Evolutionary conservation across 2,797 vertebrate species (phyloP).

Genomic region (Bradypodion pumilum): DNA sequence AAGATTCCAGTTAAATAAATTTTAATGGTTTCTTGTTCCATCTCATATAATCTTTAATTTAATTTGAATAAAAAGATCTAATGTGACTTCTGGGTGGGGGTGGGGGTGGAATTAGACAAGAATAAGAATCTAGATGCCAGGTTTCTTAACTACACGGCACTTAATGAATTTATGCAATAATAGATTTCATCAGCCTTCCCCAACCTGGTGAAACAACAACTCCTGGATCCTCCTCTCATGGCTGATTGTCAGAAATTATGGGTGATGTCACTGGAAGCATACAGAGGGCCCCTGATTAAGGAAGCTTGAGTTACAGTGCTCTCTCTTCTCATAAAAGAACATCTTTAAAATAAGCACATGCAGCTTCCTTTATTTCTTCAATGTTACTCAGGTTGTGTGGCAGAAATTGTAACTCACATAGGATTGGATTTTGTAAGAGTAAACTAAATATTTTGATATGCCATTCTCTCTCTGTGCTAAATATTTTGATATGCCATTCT

Average conservation of each 20-base stretch:
- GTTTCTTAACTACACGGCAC: neutral
- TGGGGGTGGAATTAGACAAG: neutral
- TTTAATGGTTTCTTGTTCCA: neutral
- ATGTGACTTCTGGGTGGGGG: neutral
- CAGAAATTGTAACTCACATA: neutral
- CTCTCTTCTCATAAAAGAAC: neutral
- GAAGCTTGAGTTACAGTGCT: neutral
- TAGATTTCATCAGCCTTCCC: neutral
- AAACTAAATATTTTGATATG: neutral
- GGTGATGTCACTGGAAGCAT: neutral
- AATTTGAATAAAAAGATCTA: neutral
- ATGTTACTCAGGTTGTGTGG: neutral
- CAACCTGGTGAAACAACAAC: neutral
- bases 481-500: neutral
- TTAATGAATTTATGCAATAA: neutral
- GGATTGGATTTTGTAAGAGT: neutral
- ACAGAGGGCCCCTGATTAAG: neutral
- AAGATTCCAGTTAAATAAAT: neutral
- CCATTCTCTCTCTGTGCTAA: neutral
- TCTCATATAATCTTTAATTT: neutral
- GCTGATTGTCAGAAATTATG: neutral
- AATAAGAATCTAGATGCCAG: neutral
- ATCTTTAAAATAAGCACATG: neutral
- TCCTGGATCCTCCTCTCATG: neutral
- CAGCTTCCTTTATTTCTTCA: neutral